These are phyloP conservation scores for Strigops habroptila DNA, from an alignment of 2,113 vertebrate species.

Conservation along the genomic window DNA sequence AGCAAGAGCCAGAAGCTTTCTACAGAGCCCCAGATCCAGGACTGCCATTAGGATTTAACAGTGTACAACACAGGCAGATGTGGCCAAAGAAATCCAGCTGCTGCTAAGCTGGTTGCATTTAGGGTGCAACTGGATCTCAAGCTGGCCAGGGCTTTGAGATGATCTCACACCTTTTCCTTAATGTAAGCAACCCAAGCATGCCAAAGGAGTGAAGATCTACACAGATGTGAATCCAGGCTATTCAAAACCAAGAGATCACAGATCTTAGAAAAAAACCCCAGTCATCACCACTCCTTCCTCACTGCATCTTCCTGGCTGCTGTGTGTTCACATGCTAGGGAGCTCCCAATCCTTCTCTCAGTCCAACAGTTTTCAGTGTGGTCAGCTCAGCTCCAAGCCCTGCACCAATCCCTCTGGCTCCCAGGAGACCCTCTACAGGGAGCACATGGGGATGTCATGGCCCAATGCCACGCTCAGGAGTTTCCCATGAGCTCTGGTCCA, in stretches of 20 bases:
- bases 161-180: not conserved
- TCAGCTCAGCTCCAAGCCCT: not conserved
- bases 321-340: not conserved
- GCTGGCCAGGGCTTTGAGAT: not conserved
- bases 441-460: not conserved
- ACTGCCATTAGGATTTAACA: not conserved
- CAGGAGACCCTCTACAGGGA: not conserved
- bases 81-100: not conserved
- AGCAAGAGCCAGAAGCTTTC: not conserved
- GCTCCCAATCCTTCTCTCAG: not conserved
- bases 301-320: not conserved
- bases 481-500: not conserved
- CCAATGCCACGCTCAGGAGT: accelerated
- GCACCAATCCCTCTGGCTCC: not conserved
- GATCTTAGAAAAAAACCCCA: not conserved
- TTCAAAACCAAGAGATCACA: not conserved
- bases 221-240: not conserved
- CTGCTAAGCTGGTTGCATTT: not conserved
- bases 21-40: not conserved
- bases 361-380: not conserved
- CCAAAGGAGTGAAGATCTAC: not conserved
- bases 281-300: not conserved
- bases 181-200: not conserved
- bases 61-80: not conserved
- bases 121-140: not conserved